Percentiles rank a stretch among this genome's conserved stretches.
These are phyloP conservation scores for Monochamus alternatus DNA, from an alignment of 2,888 invertebrate species.

Conservation along the genomic window DNA sequence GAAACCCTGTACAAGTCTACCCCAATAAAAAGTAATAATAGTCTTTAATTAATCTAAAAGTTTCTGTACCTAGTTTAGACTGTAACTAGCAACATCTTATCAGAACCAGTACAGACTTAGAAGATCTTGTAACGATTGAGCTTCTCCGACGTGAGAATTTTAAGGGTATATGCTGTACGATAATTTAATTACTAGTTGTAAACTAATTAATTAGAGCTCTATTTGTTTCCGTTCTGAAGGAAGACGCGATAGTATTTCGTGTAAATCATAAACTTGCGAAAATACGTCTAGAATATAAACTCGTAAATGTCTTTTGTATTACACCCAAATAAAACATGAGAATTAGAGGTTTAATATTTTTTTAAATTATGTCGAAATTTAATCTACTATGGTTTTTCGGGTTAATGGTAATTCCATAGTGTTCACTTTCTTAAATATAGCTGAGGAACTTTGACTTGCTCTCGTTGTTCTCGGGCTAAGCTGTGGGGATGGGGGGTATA, in stretches of 20 bases:
- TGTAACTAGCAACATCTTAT: background rate
- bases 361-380: too few species aligned
- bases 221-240: slow-evolving; percentile 14
- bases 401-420: too few species aligned
- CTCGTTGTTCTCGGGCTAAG: too few species aligned
- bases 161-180: slow-evolving; percentile 1
- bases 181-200: slow-evolving; percentile 31
- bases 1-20: too few species aligned
- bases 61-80: background rate
- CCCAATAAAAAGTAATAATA: background rate
- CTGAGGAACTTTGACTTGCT: too few species aligned
- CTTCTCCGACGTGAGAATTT: slow-evolving; percentile 13
- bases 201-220: slow-evolving; percentile 26
- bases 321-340: too few species aligned
- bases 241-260: slow-evolving; percentile 24
- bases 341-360: too few species aligned
- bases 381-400: too few species aligned
- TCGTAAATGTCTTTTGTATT: too few species aligned
- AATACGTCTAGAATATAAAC: too few species aligned
- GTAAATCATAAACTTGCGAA: background rate
- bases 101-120: background rate
- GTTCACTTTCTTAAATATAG: too few species aligned
- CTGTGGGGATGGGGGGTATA: too few species aligned
- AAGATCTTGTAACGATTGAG: background rate
- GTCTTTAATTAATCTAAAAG: background rate